Evolutionary conservation across 2,888 invertebrate genomes (phyloP).

Genomic region (Drosophila putrida): DNA sequence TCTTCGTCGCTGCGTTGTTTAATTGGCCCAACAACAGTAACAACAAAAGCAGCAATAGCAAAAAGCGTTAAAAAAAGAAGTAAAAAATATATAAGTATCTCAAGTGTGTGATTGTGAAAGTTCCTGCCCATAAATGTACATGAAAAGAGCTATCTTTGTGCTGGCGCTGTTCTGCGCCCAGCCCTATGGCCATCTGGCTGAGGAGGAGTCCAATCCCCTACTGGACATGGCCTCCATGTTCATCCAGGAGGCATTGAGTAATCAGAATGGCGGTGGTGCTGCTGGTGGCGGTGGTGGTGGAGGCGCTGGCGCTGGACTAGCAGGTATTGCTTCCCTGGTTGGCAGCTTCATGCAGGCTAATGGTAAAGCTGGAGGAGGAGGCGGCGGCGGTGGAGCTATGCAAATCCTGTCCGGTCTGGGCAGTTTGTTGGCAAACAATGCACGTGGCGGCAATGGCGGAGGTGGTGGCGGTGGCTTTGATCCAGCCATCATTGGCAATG

Average conservation of each 20-base stretch:
- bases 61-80: slow-evolving; percentile 30
- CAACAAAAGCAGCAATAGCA: slow-evolving; percentile 23
- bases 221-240: slow-evolving; percentile 90
- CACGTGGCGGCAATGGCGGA: slow-evolving; percentile 82
- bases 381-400: slow-evolving; percentile 82
- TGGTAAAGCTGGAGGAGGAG: slow-evolving; percentile 65
- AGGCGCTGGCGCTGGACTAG: slow-evolving; percentile 85
- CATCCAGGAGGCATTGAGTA: slow-evolving; percentile 87
- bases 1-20: slow-evolving; percentile 62
- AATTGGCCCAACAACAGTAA: slow-evolving; percentile 64
- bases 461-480: slow-evolving; percentile 86
- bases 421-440: slow-evolving; percentile 81
- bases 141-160: slow-evolving; percentile 76
- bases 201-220: slow-evolving; percentile 88
- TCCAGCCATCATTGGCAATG: slow-evolving; percentile 87
- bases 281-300: slow-evolving; percentile 84
- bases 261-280: slow-evolving; percentile 84
- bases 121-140: slow-evolving; percentile 79
- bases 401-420: slow-evolving; percentile 85
- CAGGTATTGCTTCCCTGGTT: slow-evolving; percentile 89
- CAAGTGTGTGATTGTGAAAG: slow-evolving; percentile 83
- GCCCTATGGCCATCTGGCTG: slow-evolving; percentile 78
- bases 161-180: slow-evolving; percentile 79
- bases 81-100: slow-evolving; percentile 53
- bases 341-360: slow-evolving; percentile 90